Percentiles rank a stretch among this genome's conserved stretches.
These are phyloP conservation scores for Pluvianellus socialis DNA, from an alignment of 2,113 vertebrate species.

Conservation along the genomic window DNA sequence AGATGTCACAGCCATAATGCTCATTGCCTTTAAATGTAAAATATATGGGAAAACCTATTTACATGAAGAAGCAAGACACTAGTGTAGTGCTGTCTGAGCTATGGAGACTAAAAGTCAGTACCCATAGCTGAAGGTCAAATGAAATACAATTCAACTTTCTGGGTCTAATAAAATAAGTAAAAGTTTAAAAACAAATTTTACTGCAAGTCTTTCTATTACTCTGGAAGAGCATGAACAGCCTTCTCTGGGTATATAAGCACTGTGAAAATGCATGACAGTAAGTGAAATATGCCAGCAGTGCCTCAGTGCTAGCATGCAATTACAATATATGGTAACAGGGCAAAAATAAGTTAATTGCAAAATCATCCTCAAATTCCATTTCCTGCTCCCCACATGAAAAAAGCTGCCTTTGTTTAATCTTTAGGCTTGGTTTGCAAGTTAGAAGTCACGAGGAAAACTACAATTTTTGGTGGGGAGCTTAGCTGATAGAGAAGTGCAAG, in stretches of 20 bases:
- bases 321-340: neutral
- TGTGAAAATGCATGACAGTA: neutral
- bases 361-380: neutral
- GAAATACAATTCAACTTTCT: neutral
- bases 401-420: neutral
- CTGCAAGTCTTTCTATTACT: neutral
- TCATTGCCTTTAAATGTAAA: neutral
- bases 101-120: neutral
- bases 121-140: neutral
- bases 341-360: neutral
- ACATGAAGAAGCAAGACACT: neutral
- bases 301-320: neutral
- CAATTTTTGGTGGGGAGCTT: neutral
- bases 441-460: neutral
- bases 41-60: neutral
- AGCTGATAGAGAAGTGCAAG: neutral
- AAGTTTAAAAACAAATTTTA: neutral
- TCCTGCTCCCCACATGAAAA: neutral
- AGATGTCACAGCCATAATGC: neutral
- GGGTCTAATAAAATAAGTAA: neutral
- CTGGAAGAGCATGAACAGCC: neutral
- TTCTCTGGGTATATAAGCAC: neutral
- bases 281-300: neutral
- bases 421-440: neutral
- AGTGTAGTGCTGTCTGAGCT: neutral